Base-by-base conservation (phyloP, 2,888 invertebrate species). In the Tridacna gigas region DNA sequence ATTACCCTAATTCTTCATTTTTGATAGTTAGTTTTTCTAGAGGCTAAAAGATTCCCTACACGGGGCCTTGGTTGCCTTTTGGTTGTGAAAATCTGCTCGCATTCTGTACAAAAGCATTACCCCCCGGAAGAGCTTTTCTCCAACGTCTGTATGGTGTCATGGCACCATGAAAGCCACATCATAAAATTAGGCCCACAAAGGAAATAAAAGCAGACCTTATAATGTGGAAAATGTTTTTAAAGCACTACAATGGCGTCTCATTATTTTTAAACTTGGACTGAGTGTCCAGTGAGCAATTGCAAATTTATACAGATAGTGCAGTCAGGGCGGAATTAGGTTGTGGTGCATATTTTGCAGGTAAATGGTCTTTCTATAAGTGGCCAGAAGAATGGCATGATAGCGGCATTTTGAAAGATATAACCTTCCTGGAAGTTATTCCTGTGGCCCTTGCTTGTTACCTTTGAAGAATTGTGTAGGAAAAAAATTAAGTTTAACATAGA, bases 221-320 rank as follows among this genome's bases (percentile, higher is more conserved):
- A 0, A 80, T 84, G 84, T 84, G 84, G 84, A 25, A 56, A 79
- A 12, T 11, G 0, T 84, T 84, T 74, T 78, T 81, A 63, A 20
- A 20, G 11, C 47, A n/a, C 0, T 78, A 9, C 74, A 73, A 26
- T 63, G 77, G 83, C 74, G 0, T 67, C 0, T 56, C 25, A 28
- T 51, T 80, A 18, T 81, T 86, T 61, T 83, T 77, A 66, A 81
- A 83, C n/a, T 37, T 63, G 11, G 74, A 69, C 28, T 86, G 77
- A 83, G 22, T 61, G 12, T 37, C 60, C 12, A 86, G 79, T 69
- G 80, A 75, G 18, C 78, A 81, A 63, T 4, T 81, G 0, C 67
- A 81, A n/a, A 63, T 86, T 5, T 86, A 79, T 22, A 83, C 86
- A 22, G 79, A 77, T 51, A 82, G 82, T 48, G 78, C 83, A 28